Percentiles rank a stretch among this genome's conserved stretches.
Evolutionary conservation across 1,140 invertebrate species (phyloP).

Genomic region (Phymorhynchus buccinoides): DNA sequence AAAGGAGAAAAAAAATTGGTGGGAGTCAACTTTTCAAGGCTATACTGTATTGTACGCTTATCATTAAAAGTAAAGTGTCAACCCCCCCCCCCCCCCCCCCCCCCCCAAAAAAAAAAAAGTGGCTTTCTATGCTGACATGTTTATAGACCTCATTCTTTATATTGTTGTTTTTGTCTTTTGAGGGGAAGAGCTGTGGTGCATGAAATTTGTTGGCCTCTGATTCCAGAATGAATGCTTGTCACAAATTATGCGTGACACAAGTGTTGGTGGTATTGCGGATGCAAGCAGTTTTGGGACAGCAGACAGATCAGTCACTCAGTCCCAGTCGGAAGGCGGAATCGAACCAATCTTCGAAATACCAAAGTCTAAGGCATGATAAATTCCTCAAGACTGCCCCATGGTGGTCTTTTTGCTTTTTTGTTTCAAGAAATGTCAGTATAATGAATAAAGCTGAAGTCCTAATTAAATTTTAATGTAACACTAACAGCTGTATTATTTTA

Average conservation of each 20-base stretch:
- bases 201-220: conserved; percentile 31
- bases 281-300: conserved; percentile 18
- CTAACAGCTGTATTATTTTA: no score
- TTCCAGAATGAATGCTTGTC: conserved; percentile 39
- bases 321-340: conserved; percentile 15
- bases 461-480: no score
- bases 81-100: no score
- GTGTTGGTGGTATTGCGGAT: conserved; percentile 26
- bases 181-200: background rate
- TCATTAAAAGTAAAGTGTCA: no score
- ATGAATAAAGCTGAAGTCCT: no score
- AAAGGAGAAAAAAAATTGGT: no score
- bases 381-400: background rate
- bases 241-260: conserved; percentile 36
- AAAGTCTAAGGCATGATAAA: conserved; percentile 17
- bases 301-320: conserved; percentile 32
- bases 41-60: no score
- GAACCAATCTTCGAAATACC: conserved; percentile 14
- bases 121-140: no score
- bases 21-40: no score
- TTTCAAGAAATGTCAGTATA: background rate
- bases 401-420: background rate
- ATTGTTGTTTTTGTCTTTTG: background rate
- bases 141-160: background rate
- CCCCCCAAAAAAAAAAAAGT: no score